Conservation (phyloP, 2,888 invertebrate genomes). For the Yponomeuta cagnagella region DNA sequence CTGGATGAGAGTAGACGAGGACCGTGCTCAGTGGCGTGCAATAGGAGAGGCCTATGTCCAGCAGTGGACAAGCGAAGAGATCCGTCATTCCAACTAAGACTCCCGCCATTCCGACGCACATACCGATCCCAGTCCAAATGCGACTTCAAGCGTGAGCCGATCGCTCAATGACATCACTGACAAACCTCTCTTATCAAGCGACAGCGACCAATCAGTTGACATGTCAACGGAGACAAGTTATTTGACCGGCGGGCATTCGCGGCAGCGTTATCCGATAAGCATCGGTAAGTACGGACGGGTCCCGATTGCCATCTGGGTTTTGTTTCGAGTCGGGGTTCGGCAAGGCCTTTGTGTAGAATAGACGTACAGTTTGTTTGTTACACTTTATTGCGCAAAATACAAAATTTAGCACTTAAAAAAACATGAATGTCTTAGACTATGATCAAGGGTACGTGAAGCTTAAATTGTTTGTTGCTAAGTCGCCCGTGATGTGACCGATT, state of each 20-base stretch:
- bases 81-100: not conserved
- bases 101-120: not conserved
- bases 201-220: slow-evolving; percentile 1
- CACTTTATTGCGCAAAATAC: too few species aligned
- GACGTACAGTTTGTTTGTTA: too few species aligned
- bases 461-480: not conserved
- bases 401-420: too few species aligned
- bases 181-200: not conserved
- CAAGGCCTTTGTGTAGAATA: not conserved
- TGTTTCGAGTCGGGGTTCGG: not conserved
- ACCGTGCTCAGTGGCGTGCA: too few species aligned
- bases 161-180: not conserved
- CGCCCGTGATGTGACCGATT: not conserved
- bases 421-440: too few species aligned
- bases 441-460: too few species aligned
- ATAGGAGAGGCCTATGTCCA: too few species aligned
- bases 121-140: not conserved
- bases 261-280: not conserved
- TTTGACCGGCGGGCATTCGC: not conserved
- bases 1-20: too few species aligned
- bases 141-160: not conserved
- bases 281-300: not conserved
- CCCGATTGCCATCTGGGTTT: not conserved
- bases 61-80: too few species aligned
- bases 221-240: not conserved